Percentiles rank a stretch among this genome's conserved stretches.
Evolutionary conservation across 2,113 vertebrate species (phyloP).

Genomic region (Seriola quinqueradiata): DNA sequence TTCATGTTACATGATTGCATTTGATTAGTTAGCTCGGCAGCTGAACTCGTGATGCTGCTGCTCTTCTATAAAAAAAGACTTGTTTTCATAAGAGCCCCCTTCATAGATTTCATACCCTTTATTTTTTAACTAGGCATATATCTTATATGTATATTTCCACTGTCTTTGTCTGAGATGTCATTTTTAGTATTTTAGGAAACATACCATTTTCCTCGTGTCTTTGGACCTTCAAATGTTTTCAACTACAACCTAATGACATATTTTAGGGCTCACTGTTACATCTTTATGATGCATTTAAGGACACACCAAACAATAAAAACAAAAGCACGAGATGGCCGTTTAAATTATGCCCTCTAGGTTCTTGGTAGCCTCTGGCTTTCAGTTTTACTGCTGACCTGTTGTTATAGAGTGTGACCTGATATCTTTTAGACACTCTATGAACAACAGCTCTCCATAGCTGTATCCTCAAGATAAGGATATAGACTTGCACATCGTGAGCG

Average conservation of each 20-base stretch:
- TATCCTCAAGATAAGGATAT: slow-evolving; percentile 11
- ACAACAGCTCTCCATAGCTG: neutral
- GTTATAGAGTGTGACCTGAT: neutral
- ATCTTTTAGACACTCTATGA: neutral
- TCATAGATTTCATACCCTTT: neutral
- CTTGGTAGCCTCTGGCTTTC: neutral
- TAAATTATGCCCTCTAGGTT: neutral
- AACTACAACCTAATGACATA: neutral
- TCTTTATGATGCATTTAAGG: neutral
- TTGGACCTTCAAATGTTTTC: neutral
- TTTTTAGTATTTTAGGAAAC: neutral
- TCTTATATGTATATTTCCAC: neutral
- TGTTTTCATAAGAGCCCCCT: slow-evolving; percentile 5
- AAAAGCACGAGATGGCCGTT: neutral
- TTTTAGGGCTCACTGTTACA: neutral
- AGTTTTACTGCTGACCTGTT: slow-evolving; percentile 37
- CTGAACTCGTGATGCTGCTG: slow-evolving; percentile 48
- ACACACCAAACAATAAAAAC: neutral
- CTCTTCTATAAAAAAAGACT: neutral
- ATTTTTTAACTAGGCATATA: neutral
- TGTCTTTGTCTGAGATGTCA: neutral
- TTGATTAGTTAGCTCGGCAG: slow-evolving; percentile 30
- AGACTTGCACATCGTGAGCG: neutral
- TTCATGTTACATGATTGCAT: slow-evolving; percentile 43
- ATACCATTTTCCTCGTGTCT: neutral